Percentiles rank a stretch among this genome's conserved stretches.
phyloP scores from a whole-genome alignment of 2,113 vertebrate species.

The Indicator maculatus region DNA sequence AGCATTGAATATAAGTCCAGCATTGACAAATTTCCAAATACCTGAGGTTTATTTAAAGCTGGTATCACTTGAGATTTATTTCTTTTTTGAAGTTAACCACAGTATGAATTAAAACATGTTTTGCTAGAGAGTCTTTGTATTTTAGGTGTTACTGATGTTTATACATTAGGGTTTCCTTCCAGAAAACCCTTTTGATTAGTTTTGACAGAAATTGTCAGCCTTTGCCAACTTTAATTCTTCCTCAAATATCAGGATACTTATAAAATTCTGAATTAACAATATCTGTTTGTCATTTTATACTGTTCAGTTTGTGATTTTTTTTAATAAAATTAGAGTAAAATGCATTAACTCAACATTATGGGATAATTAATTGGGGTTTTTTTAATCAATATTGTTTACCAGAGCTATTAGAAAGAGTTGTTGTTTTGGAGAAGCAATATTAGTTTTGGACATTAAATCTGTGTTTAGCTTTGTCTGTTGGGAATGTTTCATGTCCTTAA shows the following conservation, averaged over 20 bases:
- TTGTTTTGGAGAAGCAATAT: neutral
- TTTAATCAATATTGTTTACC: neutral
- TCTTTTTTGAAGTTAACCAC: neutral
- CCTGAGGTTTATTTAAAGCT: neutral
- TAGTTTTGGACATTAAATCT: neutral
- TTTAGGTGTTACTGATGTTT: neutral
- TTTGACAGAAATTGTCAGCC: neutral
- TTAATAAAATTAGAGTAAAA: neutral
- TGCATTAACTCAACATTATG: neutral
- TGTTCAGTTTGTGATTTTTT: neutral
- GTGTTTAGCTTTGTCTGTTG: neutral
- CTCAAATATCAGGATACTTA: neutral
- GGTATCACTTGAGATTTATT: neutral
- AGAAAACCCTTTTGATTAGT: neutral
- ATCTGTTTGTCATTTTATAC: neutral
- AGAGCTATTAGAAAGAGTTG: neutral
- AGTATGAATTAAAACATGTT: neutral
- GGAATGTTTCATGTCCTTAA: neutral
- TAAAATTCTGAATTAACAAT: neutral
- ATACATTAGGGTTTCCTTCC: neutral
- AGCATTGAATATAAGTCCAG: neutral
- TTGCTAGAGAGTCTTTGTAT: neutral
- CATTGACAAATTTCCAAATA: neutral
- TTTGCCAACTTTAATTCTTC: neutral
- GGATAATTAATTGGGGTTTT: neutral